These are phyloP conservation scores for Epirrhoe tristata DNA, from an alignment of 2,888 invertebrate genomes.

Conservation along the genomic window DNA sequence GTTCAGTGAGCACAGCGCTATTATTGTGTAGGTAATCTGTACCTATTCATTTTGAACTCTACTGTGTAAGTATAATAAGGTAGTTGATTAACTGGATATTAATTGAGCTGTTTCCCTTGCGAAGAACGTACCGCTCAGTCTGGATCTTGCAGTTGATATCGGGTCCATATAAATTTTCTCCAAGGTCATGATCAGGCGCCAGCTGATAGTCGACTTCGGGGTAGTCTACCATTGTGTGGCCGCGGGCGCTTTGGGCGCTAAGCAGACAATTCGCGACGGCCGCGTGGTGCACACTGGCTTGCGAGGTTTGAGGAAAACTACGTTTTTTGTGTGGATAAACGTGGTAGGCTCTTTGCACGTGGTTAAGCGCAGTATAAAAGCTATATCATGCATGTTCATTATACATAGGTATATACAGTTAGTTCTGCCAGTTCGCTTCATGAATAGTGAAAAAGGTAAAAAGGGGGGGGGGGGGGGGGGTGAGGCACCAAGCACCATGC, in stretches of 20 bases:
- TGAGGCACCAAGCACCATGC: too few relatives aligned
- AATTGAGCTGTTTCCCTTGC: neutral
- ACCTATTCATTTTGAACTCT: neutral
- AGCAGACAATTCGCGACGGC: constrained; percentile 11
- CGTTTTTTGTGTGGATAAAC: constrained; percentile 4
- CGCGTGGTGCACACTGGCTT: constrained; percentile 13
- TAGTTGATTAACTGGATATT: neutral
- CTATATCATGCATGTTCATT: too few relatives aligned
- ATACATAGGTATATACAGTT: neutral
- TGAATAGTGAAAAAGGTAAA: neutral
- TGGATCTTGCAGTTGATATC: constrained; percentile 14
- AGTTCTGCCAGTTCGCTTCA: neutral
- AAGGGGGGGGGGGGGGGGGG: too few relatives aligned
- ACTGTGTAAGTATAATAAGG: neutral
- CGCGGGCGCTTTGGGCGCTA: neutral
- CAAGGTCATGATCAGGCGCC: constrained; percentile 5
- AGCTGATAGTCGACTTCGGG: constrained; percentile 23
- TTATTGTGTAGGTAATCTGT: neutral
- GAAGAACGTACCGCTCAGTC: constrained; percentile 22
- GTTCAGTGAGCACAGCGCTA: neutral
- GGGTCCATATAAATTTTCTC: constrained; percentile 10
- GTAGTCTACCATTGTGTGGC: constrained; percentile 15
- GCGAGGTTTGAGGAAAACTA: constrained; percentile 13
- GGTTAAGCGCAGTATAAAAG: neutral
- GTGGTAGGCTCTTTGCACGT: constrained; percentile 17